Evolutionary conservation across 1,140 invertebrate genomes (phyloP).

Genomic region (Ectropis grisescens): DNA sequence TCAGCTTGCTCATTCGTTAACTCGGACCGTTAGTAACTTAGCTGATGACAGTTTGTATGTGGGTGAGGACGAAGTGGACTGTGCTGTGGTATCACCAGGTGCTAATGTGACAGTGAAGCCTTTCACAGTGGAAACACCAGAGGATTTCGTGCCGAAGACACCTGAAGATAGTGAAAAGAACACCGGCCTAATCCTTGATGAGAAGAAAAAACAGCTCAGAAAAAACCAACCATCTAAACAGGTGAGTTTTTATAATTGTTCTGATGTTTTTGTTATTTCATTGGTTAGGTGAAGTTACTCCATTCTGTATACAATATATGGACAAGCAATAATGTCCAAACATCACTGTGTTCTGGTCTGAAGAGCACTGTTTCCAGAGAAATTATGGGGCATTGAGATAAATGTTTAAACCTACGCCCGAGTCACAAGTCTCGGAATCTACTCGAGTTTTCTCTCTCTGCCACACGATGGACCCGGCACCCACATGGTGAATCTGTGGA

Average conservation of each 20-base stretch:
- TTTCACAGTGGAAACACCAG: neutral
- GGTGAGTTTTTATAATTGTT: slow-evolving; percentile 23
- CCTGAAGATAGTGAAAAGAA: slow-evolving; percentile 8
- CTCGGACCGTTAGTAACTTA: slow-evolving; percentile 41
- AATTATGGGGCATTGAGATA: too few species aligned
- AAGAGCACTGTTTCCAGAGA: too few species aligned
- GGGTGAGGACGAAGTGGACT: slow-evolving; percentile 37
- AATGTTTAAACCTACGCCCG: too few species aligned
- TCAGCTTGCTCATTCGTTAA: slow-evolving; percentile 29
- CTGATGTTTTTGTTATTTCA: too few species aligned
- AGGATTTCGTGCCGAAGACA: too few species aligned
- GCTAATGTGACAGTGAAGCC: slow-evolving; percentile 1
- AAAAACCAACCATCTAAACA: slow-evolving; percentile 29
- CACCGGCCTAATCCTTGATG: slow-evolving; percentile 24
- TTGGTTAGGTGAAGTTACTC: neutral
- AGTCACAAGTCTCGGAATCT: too few species aligned
- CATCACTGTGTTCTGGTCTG: too few species aligned
- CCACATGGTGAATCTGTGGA: too few species aligned
- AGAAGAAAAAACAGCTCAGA: slow-evolving; percentile 22
- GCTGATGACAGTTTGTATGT: slow-evolving; percentile 44
- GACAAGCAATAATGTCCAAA: too few species aligned
- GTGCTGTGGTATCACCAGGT: slow-evolving; percentile 17
- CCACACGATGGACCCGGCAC: too few species aligned
- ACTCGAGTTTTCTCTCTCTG: too few species aligned
- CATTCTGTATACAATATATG: too few species aligned